A percentile compares a stretch with the other conserved stretches of the same genome.
Conservation (phyloP, 1,140 invertebrate species). For the Pogonus chalceus region DNA sequence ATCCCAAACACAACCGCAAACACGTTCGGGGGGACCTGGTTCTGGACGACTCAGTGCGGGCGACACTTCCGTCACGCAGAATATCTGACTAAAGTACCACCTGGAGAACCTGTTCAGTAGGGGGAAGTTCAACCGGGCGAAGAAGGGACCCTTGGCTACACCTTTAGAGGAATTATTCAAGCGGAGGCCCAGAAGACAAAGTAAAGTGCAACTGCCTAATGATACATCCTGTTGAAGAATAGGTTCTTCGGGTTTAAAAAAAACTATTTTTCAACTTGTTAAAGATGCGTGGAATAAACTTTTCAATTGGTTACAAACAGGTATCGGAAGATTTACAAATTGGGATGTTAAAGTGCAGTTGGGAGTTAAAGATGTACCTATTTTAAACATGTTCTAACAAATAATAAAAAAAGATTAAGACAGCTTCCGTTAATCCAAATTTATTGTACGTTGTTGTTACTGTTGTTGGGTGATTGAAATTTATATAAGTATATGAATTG, state of each 20-base stretch:
- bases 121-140: constrained; percentile 40
- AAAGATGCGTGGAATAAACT: no score
- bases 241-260: constrained; percentile 10
- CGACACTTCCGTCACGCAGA: constrained; percentile 22
- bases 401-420: no score
- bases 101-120: constrained; percentile 47
- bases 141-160: constrained; percentile 40
- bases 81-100: constrained; percentile 53
- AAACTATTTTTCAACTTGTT: no score
- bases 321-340: no score
- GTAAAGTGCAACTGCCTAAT: constrained; percentile 1
- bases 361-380: no score
- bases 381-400: no score
- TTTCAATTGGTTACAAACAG: no score
- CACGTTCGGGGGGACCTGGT: neutral
- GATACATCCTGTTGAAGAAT: neutral
- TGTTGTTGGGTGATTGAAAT: no score
- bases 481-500: no score
- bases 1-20: neutral
- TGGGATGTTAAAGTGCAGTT: no score
- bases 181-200: constrained; percentile 25
- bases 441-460: no score
- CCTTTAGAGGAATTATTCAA: constrained; percentile 37
- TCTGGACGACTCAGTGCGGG: neutral
- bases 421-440: no score